Conservation (phyloP, 1,140 invertebrate species). For the Aporrectodea caliginosa region DNA sequence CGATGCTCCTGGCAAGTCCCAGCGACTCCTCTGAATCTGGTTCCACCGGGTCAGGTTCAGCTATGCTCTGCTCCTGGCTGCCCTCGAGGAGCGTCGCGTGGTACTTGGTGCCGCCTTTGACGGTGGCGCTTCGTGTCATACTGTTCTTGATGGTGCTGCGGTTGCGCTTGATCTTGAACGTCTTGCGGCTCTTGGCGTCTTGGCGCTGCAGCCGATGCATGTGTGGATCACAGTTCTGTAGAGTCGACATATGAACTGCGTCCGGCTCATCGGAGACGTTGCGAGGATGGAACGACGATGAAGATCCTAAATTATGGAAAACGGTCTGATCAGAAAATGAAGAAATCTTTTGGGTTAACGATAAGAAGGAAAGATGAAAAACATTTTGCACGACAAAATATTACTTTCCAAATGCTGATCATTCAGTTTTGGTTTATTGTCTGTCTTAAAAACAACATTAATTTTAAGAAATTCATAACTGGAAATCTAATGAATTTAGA, state of each 20-base stretch:
- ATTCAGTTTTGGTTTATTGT: too few species aligned
- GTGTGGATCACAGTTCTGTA: constrained; percentile 52
- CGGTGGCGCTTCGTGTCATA: constrained; percentile 30
- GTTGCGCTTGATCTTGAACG: constrained; percentile 66
- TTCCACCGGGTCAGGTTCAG: not conserved
- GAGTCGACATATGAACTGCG: constrained; percentile 35
- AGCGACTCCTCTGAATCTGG: not conserved
- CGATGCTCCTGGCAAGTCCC: too few species aligned
- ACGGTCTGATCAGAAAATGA: not conserved
- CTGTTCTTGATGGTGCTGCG: constrained; percentile 33
- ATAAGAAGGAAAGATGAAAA: too few species aligned
- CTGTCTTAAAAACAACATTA: too few species aligned
- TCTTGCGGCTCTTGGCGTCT: constrained; percentile 88
- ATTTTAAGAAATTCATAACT: too few species aligned
- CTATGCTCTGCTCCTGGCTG: not conserved
- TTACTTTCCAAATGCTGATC: too few species aligned
- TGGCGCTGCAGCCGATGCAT: constrained; percentile 81
- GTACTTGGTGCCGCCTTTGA: constrained; percentile 34
- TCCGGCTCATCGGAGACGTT: not conserved
- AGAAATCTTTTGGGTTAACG: too few species aligned
- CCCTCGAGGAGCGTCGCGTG: constrained; percentile 11
- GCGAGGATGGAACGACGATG: not conserved
- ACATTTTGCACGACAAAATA: too few species aligned
- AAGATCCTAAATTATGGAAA: not conserved
- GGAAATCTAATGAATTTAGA: too few species aligned